Base-by-base conservation (phyloP, 2,113 vertebrate genomes). In the Hyla sarda region DNA sequence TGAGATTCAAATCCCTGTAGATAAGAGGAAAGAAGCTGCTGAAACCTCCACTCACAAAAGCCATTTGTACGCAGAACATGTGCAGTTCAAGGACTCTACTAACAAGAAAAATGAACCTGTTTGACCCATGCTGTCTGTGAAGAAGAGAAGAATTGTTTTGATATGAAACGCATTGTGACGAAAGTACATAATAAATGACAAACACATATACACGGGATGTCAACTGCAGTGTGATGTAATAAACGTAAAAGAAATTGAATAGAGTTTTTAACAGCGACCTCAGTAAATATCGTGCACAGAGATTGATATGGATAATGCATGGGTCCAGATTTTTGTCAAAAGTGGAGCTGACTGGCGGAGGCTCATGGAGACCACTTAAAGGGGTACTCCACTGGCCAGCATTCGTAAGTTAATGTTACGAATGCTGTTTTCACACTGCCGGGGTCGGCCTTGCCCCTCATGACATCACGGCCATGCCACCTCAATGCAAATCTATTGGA, bases 1-100 rank as follows among this genome's bases (percentile, higher is more conserved):
- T 60, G 34, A 74, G 69, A 83, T 30, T 74, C 32, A 84, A 75
- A 60, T 84, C 82, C 65, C 69, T 47, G 50, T 30, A 60, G 82
- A 75, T 10, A 9, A 60, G 52, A 60, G 82, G 14, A 84, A 58
- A 60, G 65, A 74, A 75, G 56, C 56, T 83, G 67, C 67, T 56
- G 48, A 83, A 83, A 56, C 21, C 28, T 48, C 45, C 48, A 37
- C 67, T 34, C 21, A 83, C 47, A 25, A n/a, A 71, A 60, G 19
- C 13, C 62, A 82, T 74, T 75, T 74, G 69, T 60, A 83, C 23
- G n/a, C 71, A 45, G 23, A 54, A 50, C 82, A 83, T 83, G 67
- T 83, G 12, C 32, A 56, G 21, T 56, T 83, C 65, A 83, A 83
- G 82, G 67, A 73, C 50, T 73, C 45, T 14, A 37, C 28, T 34